Evolutionary conservation across 2,888 invertebrate species (phyloP), one percentile per base, ranked within the genome.

Genomic region (Agriopis leucophaearia): DNA sequence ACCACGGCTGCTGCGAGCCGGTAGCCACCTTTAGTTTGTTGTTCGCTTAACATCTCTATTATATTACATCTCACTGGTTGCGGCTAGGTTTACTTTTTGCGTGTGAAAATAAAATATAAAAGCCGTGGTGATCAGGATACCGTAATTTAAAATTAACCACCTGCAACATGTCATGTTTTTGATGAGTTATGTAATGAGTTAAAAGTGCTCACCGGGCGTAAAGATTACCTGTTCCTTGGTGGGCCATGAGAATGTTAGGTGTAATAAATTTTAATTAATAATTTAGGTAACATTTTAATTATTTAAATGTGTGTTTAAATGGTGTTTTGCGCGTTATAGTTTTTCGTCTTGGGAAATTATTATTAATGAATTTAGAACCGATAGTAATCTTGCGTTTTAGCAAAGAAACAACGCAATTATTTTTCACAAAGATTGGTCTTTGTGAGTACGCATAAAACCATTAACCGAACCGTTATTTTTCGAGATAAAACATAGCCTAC

Each of bases 61-160:
- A n/a, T n/a, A n/a, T n/a, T n/a, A n/a, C n/a, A n/a, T n/a, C n/a
- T n/a, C n/a, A n/a, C n/a, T n/a, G n/a, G n/a, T n/a, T n/a, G n/a
- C n/a, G n/a, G n/a, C n/a, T n/a, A n/a, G n/a, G n/a, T n/a, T n/a
- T n/a, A n/a, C n/a, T n/a, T n/a, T n/a, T n/a, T n/a, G n/a, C n/a
- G n/a, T n/a, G n/a, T n/a, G 12, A 27, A 12, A 5, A 48, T 8
- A 48, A 48, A n/a, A 48, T 12, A 4, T 8, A 7, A 9, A 10
- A 42, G 10, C 47, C 8, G 9, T 27, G 6, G 5, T 12, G 12
- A 67, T 69, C 70, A 60, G 71, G 80, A 81, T 81, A 18, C 77
- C 60, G 66, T 74, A 74, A 78, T 75, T 76, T 45, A 44, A 58
- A 58, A 57, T 18, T 6, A 80, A 75, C 76, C 72, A 69, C 66